Evolutionary conservation across 2,113 vertebrate genomes (phyloP), one percentile per base, ranked within the genome.

Genomic region (Callithrix jacchus): DNA sequence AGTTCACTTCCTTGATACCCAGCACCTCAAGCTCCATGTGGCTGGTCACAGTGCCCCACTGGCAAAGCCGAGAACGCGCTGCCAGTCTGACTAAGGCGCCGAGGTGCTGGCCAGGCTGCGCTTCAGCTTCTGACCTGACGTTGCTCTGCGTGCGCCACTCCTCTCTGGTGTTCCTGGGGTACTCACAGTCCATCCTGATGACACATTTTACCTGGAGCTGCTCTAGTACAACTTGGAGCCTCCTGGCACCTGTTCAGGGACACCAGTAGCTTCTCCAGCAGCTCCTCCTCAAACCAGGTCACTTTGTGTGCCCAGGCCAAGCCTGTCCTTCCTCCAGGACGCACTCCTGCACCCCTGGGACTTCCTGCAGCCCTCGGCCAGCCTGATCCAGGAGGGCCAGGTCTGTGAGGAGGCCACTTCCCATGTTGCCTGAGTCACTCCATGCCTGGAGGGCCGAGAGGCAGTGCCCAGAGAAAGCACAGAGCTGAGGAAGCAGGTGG

Each of bases 161-260:
- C 32, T 12, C 42, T n/a, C 4, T 98, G 99, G 99, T 97, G 98
- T 99, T 99, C 40, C 97, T 99, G 96, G 99, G 99, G 71, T 99
- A 99, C 96, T 98, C 99, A 1, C 99, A 99, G 77, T 99, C 99
- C 18, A 99, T 99, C 40, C 98, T 99, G 87, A 99, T 99, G 0
- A 97, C 99, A 98, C 98, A 99, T 73, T 99, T 99, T 25, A 98
- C 96, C 98, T 99, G 6, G 99, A 99, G 95, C 98, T 99, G 85
- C 98, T 99, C 4, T 98, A 98, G 2, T 98, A 98, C 95, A 98
- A 32, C 25, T 77, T 99, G 99, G 99, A 0, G 98, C 99, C 71
- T 98, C 98, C n/a, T 97, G 42, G 99, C 99, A 99, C 45, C 98
- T 99, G 18, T 98, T 98, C 54, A 98, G 99, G 35, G 98, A 99